phyloP scores from a whole-genome alignment of 2,113 vertebrate species.

The Alosa alosa region DNA sequence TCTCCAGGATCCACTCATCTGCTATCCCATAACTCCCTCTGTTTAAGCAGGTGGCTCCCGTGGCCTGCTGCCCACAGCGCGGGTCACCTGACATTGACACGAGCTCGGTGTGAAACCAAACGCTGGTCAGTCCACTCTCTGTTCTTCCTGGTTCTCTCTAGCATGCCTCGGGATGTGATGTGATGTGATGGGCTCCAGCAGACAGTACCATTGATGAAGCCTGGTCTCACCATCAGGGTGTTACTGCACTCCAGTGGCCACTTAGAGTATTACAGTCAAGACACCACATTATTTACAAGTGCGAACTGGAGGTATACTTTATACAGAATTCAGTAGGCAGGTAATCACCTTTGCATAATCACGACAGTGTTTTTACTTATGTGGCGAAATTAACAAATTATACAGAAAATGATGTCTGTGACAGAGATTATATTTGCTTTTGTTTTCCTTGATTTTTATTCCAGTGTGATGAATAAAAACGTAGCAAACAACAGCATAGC shows the following conservation, averaged over 20 bases:
- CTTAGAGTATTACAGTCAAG: background rate
- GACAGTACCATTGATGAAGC: slow-evolving; percentile 17
- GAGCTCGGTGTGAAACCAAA: background rate
- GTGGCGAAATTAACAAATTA: too few species aligned
- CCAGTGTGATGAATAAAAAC: too few species aligned
- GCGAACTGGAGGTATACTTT: too few species aligned
- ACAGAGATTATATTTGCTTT: too few species aligned
- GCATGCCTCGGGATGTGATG: slow-evolving; percentile 27
- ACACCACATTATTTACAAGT: background rate
- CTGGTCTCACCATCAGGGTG: slow-evolving; percentile 49
- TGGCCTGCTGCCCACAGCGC: slow-evolving; percentile 20
- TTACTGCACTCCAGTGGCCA: slow-evolving; percentile 70
- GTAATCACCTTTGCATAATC: too few species aligned
- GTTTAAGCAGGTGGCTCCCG: slow-evolving; percentile 7
- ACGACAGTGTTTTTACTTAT: too few species aligned
- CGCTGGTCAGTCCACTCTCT: background rate
- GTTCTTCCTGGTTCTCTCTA: slow-evolving; percentile 3
- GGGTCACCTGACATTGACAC: slow-evolving; percentile 27
- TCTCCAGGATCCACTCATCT: background rate
- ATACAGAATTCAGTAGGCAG: too few species aligned
- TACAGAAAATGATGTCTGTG: too few species aligned
- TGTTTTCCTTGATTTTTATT: too few species aligned
- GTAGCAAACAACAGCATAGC: too few species aligned
- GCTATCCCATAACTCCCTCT: background rate
- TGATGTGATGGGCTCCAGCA: background rate